Evolutionary conservation across 1,140 invertebrate species (phyloP).

Genomic region (Drosophila fuyamai): DNA sequence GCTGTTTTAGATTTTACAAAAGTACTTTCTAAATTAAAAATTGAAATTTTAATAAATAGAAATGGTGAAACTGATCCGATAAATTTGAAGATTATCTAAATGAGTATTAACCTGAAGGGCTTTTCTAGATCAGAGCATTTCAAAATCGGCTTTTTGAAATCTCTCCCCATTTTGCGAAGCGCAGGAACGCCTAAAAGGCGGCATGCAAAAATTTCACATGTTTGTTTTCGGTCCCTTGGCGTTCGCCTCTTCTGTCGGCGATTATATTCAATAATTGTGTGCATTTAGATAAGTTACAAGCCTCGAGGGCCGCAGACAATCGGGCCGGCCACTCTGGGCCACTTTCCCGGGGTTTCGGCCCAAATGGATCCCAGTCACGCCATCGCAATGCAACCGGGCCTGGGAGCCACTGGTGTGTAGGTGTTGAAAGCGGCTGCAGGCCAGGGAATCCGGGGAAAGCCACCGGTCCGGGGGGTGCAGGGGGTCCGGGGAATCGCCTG

Average conservation of each 20-base stretch:
- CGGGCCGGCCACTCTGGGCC: slow-evolving; percentile 46
- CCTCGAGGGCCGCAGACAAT: slow-evolving; percentile 57
- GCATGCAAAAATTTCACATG: slow-evolving; percentile 65
- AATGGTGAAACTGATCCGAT: too few relatives aligned
- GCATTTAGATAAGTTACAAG: slow-evolving; percentile 83
- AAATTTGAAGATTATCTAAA: not conserved
- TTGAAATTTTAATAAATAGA: too few relatives aligned
- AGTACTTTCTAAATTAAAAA: too few relatives aligned
- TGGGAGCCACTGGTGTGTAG: slow-evolving; percentile 60
- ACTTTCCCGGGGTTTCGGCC: slow-evolving; percentile 24
- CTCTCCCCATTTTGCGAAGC: slow-evolving; percentile 12
- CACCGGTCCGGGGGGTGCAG: not conserved
- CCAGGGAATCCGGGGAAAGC: not conserved
- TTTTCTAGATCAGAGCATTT: not conserved
- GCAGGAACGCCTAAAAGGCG: slow-evolving; percentile 66
- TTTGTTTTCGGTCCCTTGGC: slow-evolving; percentile 61
- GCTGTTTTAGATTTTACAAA: too few relatives aligned
- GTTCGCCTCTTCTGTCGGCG: slow-evolving; percentile 25
- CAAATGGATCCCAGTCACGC: slow-evolving; percentile 77
- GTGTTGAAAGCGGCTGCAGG: slow-evolving; percentile 73
- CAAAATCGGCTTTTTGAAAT: too few relatives aligned
- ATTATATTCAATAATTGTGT: slow-evolving; percentile 84
- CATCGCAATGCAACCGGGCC: slow-evolving; percentile 27
- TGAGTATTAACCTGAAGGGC: too few relatives aligned
- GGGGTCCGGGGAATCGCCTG: slow-evolving; percentile 19